Conservation (phyloP, 1,140 invertebrate species). For the Macrobrachium nipponense region DNA sequence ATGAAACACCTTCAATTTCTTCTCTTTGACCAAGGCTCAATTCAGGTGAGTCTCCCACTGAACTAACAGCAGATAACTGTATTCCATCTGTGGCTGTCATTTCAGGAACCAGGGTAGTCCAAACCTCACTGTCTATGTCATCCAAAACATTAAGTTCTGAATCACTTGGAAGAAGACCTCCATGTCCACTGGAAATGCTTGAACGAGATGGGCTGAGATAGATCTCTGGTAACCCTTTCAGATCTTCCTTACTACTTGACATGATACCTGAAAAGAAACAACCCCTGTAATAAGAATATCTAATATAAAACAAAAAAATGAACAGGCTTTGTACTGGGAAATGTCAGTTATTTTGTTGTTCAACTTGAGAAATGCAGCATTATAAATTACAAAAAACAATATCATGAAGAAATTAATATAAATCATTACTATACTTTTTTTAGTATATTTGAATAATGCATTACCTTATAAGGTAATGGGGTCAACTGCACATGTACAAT, state of each 20-base stretch:
- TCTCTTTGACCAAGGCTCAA: not conserved
- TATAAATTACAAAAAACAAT: too few relatives aligned
- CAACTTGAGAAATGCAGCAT: too few relatives aligned
- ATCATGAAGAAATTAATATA: too few relatives aligned
- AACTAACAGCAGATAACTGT: not conserved
- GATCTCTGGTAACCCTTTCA: constrained; percentile 2
- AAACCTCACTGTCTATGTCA: not conserved
- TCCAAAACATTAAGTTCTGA: not conserved
- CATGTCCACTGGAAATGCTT: not conserved
- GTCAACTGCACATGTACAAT: too few relatives aligned
- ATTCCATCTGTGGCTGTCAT: not conserved
- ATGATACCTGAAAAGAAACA: not conserved
- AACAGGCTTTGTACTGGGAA: too few relatives aligned
- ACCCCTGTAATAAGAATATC: not conserved
- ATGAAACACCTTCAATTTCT: constrained; percentile 8
- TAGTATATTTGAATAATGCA: too few relatives aligned
- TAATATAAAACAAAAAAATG: not conserved
- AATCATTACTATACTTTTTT: too few relatives aligned
- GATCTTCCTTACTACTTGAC: not conserved
- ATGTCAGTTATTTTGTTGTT: not conserved
- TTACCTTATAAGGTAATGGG: too few relatives aligned
- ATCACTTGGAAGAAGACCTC: not conserved
- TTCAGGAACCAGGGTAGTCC: not conserved
- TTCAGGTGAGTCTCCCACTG: not conserved
- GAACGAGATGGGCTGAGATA: not conserved